A percentile compares a stretch with the other conserved stretches of the same genome.
Evolutionary conservation across 2,797 vertebrate species (phyloP).

Genomic region (Siniperca obscura): DNA sequence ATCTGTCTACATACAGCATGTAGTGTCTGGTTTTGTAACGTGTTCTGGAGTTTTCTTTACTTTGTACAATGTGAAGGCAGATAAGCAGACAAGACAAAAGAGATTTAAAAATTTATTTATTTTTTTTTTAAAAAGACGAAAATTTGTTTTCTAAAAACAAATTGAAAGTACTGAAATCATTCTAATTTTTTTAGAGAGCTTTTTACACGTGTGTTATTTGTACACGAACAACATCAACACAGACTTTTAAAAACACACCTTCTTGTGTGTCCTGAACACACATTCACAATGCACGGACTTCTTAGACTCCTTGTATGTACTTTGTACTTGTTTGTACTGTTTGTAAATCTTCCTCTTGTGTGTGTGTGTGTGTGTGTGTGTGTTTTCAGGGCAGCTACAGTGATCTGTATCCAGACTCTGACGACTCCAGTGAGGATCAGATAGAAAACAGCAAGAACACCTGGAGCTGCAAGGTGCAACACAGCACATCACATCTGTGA

Average conservation of each 20-base stretch:
- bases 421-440: constrained; percentile 98
- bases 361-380: not conserved
- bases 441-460: constrained; percentile 99
- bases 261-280: not conserved
- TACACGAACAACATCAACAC: not conserved
- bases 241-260: not conserved
- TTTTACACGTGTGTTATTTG: not conserved
- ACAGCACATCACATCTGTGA: not conserved
- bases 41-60: not conserved
- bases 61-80: not conserved
- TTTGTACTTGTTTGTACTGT: not conserved
- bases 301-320: not conserved
- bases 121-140: too few relatives aligned
- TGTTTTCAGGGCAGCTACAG: constrained; percentile 95
- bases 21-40: not conserved
- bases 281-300: not conserved
- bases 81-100: not conserved
- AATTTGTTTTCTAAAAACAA: not conserved
- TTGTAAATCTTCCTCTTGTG: not conserved
- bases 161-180: too few relatives aligned
- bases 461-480: constrained; percentile 97
- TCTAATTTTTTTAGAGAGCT: not conserved
- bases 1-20: not conserved
- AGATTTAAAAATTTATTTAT: too few relatives aligned
- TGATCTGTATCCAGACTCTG: constrained; percentile 97